Evolutionary conservation across 37 sponge, comb jelly and placozoan genomes (phyloP), one percentile per base, ranked within the genome.

Genomic region (Ianthella basta): DNA sequence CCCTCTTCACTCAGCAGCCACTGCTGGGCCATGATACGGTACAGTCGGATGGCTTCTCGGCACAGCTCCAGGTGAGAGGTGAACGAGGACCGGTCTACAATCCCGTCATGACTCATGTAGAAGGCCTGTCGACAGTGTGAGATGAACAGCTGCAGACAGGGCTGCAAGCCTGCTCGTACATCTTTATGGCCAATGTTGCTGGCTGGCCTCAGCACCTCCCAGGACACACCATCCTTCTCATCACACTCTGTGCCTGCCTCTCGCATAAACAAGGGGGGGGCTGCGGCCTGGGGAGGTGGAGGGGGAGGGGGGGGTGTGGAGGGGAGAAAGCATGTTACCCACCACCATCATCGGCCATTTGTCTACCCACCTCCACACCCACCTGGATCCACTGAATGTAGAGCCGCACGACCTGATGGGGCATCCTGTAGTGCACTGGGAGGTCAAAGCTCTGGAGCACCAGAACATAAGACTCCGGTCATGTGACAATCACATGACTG

Each of bases 151-250:
- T 90, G 70, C 20, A 97, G 77, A 34, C 82, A 78, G 13, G 89
- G 50, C 88, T 95, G 93, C 39, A 91, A 30, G 23, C 98, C 98
- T n/a, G 88, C 94, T 24, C 91, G 21, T 23, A 95, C 90, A 4
- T 82, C 87, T 30, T 59, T 56, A 1, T 27, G 41, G 16, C n/a
- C 30, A 15, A 14, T 60, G 37, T 38, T 25, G 15, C 36, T 53
- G 0, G 30, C 3, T 55, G 27, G 32, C 37, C 57, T 41, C 59
- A 41, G 73, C 15, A 32, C 12, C 74, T 72, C 60, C 85, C 60
- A 70, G 10, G 44, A 50, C 79, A 79, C 20, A 27, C 55, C 29
- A 0, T 13, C 39, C 24, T 30, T 61, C 5, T 59, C 72, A 0
- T 56, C 5, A 27, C 0, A 0, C 66, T 81, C 81, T 44, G 36